Base-by-base conservation (phyloP, 2,797 vertebrate genomes). In the Thaleichthys pacificus region DNA sequence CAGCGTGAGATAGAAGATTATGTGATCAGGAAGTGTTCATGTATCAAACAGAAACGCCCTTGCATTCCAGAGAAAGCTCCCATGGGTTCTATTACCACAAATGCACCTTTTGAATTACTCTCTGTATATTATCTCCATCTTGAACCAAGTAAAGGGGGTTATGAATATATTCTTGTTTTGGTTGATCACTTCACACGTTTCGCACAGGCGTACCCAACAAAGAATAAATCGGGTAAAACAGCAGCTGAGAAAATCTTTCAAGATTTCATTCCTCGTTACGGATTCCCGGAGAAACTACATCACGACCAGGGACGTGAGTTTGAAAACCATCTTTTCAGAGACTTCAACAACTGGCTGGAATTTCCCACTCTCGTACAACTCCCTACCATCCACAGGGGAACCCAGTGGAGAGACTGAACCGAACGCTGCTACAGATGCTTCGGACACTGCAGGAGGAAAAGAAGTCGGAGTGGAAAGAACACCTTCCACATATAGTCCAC, bases 261-360 rank as follows among this genome's bases (percentile, higher is more conserved):
- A 8, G 49, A 74, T 19, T 70, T 77, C 19, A 69, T 77, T 6
- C 75, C 70, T 32, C 54, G 38, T 15, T 77, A 72, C 35, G 61
- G 70, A 17, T 77, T 69, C 14, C 70, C 75, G 14, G 22, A 51
- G 26, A 69, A 60, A n/a, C 58, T 68, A 1, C 35, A 66, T 28
- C 70, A 69, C 38, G 54, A 79, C 26, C 73, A 75, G 54, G 66
- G 60, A 1, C 1, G 56, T 14, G 77, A 69, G 5, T 69, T 79
- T 0, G n/a, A 75, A 42, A 72, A 72, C 14, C 68, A 3, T n/a
- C 11, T 78, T 14, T 78, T 78, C 42, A 38, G 69, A 21, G 38
- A 72, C 26, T 78, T 1, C 28, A 73, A 32, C 66, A 75, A n/a
- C 75, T 70, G 47, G 32, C 73, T 14, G 76, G 67, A 3, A 69